Conservation (phyloP, 2,113 vertebrate genomes). For the Eurypyga helias region DNA sequence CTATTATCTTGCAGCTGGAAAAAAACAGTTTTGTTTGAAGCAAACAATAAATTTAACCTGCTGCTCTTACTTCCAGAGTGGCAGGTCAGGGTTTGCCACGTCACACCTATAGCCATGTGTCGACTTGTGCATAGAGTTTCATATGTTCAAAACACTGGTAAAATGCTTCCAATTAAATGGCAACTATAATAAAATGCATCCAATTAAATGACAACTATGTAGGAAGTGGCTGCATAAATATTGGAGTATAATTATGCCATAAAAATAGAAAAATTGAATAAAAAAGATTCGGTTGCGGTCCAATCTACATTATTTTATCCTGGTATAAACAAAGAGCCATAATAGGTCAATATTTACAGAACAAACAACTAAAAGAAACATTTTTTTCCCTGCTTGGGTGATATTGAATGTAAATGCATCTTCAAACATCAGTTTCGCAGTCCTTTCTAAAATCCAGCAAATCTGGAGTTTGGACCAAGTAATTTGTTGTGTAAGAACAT, state of each 20-base stretch:
- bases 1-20: not conserved
- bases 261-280: not conserved
- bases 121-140: not conserved
- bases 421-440: not conserved
- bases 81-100: not conserved
- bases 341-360: not conserved
- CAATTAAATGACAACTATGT: not conserved
- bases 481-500: not conserved
- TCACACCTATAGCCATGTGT: not conserved
- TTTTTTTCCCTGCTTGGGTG: fast-evolving
- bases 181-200: not conserved
- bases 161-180: not conserved
- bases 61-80: not conserved
- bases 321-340: not conserved
- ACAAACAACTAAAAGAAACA: not conserved
- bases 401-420: not conserved
- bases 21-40: not conserved
- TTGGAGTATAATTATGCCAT: not conserved
- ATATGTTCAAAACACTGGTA: not conserved
- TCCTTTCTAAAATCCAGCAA: not conserved
- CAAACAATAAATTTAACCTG: not conserved
- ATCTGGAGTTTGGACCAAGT: not conserved
- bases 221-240: not conserved
- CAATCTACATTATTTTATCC: not conserved
- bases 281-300: not conserved